These are phyloP conservation scores for Rhinogobius similis DNA, from an alignment of 2,113 vertebrate species.

Conservation along the genomic window DNA sequence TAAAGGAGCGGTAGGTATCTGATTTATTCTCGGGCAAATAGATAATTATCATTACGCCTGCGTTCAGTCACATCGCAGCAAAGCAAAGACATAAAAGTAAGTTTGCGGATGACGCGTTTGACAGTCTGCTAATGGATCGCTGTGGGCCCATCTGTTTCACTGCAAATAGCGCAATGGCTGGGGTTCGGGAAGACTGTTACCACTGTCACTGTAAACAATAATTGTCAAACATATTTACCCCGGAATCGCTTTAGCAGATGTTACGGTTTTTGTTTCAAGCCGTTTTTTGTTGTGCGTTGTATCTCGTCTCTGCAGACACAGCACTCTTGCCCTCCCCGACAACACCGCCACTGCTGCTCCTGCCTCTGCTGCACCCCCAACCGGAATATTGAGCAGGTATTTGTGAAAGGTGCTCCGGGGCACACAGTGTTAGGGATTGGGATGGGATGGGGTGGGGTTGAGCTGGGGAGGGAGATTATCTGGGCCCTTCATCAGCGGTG, in stretches of 20 bases:
- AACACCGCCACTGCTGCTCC: slow-evolving; percentile 28
- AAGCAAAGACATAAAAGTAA: slow-evolving; percentile 80
- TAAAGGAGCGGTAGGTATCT: slow-evolving; percentile 61
- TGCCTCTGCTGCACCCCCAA: slow-evolving; percentile 53
- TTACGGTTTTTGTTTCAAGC: slow-evolving; percentile 82
- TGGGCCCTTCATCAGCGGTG: slow-evolving; percentile 80
- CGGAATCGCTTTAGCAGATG: slow-evolving; percentile 87
- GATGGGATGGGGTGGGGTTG: slow-evolving; percentile 45
- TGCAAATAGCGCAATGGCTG: slow-evolving; percentile 80
- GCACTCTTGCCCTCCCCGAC: slow-evolving; percentile 66
- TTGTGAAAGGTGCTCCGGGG: slow-evolving; percentile 84
- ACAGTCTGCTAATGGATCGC: slow-evolving; percentile 86
- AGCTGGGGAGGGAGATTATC: slow-evolving; percentile 77
- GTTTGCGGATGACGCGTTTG: slow-evolving; percentile 81
- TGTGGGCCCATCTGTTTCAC: slow-evolving; percentile 85
- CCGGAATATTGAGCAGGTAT: slow-evolving; percentile 87
- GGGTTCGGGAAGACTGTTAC: slow-evolving; percentile 82
- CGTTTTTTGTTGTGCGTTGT: slow-evolving; percentile 77
- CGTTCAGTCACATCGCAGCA: slow-evolving; percentile 71
- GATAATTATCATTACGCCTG: slow-evolving; percentile 72
- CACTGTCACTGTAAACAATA: slow-evolving; percentile 90
- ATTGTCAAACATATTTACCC: slow-evolving; percentile 89
- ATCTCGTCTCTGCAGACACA: slow-evolving; percentile 80
- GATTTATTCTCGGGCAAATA: slow-evolving; percentile 70
- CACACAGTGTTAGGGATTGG: slow-evolving; percentile 72